These are phyloP conservation scores for Diorhabda carinulata DNA, from an alignment of 1,140 invertebrate genomes.

Conservation along the genomic window DNA sequence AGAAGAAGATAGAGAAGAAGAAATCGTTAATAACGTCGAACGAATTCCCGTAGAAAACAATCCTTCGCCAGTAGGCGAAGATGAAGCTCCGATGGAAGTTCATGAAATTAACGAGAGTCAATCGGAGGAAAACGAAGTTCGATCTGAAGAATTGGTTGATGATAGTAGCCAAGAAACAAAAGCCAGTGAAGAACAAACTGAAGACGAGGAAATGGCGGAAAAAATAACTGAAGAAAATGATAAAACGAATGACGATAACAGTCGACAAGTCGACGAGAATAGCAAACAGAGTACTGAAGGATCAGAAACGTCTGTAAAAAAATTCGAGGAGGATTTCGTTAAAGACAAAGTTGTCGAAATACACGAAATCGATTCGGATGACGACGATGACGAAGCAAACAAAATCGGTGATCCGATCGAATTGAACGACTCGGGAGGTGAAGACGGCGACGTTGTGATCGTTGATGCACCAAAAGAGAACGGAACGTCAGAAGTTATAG, in stretches of 20 bases:
- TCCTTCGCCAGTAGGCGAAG: slow-evolving; percentile 17
- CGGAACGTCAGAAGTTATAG: slow-evolving; percentile 37
- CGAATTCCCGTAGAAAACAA: slow-evolving; percentile 13
- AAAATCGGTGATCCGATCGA: slow-evolving; percentile 40
- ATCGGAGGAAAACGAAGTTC: slow-evolving; percentile 23
- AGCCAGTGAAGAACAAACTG: slow-evolving; percentile 28
- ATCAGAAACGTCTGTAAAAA: neutral
- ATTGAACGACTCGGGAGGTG: slow-evolving; percentile 46
- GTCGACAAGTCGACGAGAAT: slow-evolving; percentile 4
- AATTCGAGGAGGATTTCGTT: neutral
- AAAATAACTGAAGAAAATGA: neutral
- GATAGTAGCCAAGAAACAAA: slow-evolving; percentile 27
- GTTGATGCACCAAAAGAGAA: slow-evolving; percentile 40
- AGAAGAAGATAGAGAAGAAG: slow-evolving; percentile 17
- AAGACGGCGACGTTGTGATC: slow-evolving; percentile 53
- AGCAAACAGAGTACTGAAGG: neutral
- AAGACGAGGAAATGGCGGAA: slow-evolving; percentile 26
- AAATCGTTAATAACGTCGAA: slow-evolving; percentile 11
- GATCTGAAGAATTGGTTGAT: slow-evolving; percentile 22
- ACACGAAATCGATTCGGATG: slow-evolving; percentile 39
- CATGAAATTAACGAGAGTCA: neutral
- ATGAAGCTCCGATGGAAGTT: slow-evolving; percentile 17
- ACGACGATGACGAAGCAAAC: slow-evolving; percentile 44
- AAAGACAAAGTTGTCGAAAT: slow-evolving; percentile 14
- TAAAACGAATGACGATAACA: slow-evolving; percentile 9